A percentile compares a stretch with the other conserved stretches of the same genome.
Conservation (phyloP, 2,888 invertebrate species). For the Microctonus aethiopoides region DNA sequence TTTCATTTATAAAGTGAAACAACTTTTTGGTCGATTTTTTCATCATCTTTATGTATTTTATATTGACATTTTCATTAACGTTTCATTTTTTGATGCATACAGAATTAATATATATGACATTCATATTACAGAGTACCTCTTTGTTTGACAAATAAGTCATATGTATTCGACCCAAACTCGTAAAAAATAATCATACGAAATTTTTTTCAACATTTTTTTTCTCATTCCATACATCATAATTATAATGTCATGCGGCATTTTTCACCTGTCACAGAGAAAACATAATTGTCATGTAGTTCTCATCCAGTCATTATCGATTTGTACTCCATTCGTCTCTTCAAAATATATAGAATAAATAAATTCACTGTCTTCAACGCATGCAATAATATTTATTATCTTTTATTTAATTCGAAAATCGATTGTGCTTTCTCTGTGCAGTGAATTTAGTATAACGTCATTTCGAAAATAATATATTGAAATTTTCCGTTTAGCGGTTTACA, state of each 20-base stretch:
- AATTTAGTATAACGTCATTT: background rate
- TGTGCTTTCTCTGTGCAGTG: conserved; percentile 8
- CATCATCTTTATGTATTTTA: conserved; percentile 26
- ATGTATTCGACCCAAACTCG: background rate
- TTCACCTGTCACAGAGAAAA: conserved; percentile 20
- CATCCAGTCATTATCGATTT: conserved; percentile 34
- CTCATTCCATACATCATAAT: background rate
- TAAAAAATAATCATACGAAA: background rate
- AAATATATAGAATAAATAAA: too few species aligned
- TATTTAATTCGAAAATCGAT: background rate
- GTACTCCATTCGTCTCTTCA: too few species aligned
- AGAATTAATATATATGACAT: background rate
- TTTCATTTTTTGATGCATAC: conserved; percentile 9
- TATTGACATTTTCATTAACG: conserved; percentile 29
- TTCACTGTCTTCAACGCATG: too few species aligned
- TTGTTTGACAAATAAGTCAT: background rate
- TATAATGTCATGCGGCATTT: conserved; percentile 3
- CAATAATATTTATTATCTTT: background rate
- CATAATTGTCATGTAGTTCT: conserved; percentile 7
- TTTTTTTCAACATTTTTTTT: background rate
- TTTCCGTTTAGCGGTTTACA: conserved; percentile 76
- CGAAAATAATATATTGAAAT: conserved; percentile 58
- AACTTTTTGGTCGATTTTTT: too few species aligned
- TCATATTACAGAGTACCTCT: background rate
- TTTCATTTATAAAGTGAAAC: too few species aligned